These are phyloP conservation scores for Diacarnus erythraeanus DNA, from an alignment of 37 sponge, comb jelly and placozoan species.

Conservation along the genomic window DNA sequence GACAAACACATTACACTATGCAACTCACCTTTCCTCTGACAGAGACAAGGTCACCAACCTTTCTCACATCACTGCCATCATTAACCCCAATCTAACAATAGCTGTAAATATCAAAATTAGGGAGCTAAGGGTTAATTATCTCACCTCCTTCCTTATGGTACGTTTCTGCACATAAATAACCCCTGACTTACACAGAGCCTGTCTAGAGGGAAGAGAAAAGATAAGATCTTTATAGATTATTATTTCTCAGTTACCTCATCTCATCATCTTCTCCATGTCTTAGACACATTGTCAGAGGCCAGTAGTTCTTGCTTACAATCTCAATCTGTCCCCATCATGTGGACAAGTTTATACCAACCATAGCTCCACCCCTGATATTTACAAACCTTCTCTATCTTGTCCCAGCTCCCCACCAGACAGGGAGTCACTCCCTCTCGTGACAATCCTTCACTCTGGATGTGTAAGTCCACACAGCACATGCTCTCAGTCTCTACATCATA, in stretches of 20 bases:
- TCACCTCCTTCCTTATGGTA: background rate
- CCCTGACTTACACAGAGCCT: constrained; percentile 21
- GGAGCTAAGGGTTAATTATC: too few relatives aligned
- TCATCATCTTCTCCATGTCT: background rate
- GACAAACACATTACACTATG: background rate
- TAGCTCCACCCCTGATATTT: background rate
- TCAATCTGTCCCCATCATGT: constrained; percentile 28
- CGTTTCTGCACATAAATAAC: constrained; percentile 20
- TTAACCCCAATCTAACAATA: too few relatives aligned
- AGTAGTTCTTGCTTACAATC: constrained; percentile 56
- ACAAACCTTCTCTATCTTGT: constrained; percentile 36
- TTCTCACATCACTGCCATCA: background rate
- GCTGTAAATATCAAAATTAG: too few relatives aligned
- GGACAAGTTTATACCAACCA: background rate
- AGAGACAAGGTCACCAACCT: background rate
- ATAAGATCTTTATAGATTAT: background rate
- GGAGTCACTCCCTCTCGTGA: constrained; percentile 24
- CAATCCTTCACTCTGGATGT: background rate
- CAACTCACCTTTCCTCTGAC: constrained; percentile 1
- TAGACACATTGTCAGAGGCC: constrained; percentile 51
- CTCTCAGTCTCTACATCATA: constrained; percentile 55
- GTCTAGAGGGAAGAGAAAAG: constrained; percentile 2
- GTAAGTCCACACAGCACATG: constrained; percentile 63
- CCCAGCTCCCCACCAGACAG: constrained; percentile 57
- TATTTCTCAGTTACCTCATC: background rate